phyloP scores from a whole-genome alignment of 2,113 vertebrate genomes.

The Lepisosteus oculatus region DNA sequence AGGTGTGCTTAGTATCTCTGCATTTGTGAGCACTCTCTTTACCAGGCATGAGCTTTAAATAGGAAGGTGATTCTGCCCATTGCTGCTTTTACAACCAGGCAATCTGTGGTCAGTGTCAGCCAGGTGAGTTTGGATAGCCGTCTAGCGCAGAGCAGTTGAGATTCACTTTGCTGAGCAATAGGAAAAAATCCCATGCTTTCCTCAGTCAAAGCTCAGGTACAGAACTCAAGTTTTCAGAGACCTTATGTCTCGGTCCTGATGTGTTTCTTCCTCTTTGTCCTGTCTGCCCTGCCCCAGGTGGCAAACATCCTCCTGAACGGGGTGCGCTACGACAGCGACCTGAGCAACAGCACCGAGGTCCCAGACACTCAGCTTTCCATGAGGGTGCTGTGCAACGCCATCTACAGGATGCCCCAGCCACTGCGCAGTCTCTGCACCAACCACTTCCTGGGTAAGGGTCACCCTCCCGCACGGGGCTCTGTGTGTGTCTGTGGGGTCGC shows the following conservation, averaged over 20 bases:
- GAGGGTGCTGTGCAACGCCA: conserved; percentile 81
- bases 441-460: conserved; percentile 89
- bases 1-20: no score
- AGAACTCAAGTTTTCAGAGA: no score
- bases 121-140: no score
- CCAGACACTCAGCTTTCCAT: conserved; percentile 81
- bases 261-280: neutral
- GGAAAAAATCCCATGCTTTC: no score
- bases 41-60: no score
- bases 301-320: conserved; percentile 94
- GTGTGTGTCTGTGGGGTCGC: neutral
- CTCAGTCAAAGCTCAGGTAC: no score
- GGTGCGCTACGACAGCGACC: conserved; percentile 87
- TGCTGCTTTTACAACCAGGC: no score
- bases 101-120: no score
- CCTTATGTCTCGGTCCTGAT: no score
- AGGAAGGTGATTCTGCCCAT: no score
- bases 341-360: conserved; percentile 70
- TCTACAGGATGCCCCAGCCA: conserved; percentile 91
- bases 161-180: no score
- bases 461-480: neutral
- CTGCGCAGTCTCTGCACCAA: conserved; percentile 93
- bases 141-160: neutral
- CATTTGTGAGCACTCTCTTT: no score
- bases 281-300: conserved; percentile 65